Evolutionary conservation across 2,113 vertebrate species (phyloP), one percentile per base, ranked within the genome.

Genomic region (Alethe castanea): DNA sequence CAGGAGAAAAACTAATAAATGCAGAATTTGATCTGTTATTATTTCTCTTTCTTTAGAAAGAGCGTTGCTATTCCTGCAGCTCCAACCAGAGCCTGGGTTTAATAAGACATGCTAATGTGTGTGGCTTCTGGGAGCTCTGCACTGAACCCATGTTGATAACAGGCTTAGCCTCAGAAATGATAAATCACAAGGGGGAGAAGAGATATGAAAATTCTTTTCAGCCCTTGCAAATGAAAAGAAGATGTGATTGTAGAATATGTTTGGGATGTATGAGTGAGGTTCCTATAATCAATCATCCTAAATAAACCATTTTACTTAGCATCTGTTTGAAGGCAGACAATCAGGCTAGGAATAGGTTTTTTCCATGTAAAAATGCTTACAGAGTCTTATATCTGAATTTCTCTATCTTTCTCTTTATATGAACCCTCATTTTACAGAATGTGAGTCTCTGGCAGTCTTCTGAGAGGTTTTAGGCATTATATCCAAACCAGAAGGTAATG

Each of bases 121-220:
- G 96, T 95, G 97, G 97, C 94, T 93, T 96, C 76, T 97, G 89
- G 93, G 96, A 97, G 92, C 96, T 97, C 97, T 96, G 89, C 95
- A 96, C 96, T 94, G 92, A 97, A 97, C 95, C 97, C 71, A 87
- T 97, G 97, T 90, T 97, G 97, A 97, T 97, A 98, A 98, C 96
- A 97, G 95, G 94, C 97, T 98, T 97, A 95, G 88, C 56, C 91
- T 96, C 97, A 86, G 90, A 97, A 95, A 97, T 97, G 97, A 98
- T 98, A 96, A 98, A 98, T 98, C 97, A 97, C 91, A 86, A 54
- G 83, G 65, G 93, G 86, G 61, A 95, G 78, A 95, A 95, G 95
- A 97, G 97, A 97, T 97, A 98, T 93, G 88, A 95, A 97, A 98
- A 97, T 97, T 97, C 96, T 97, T 97, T 97, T 97, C 93, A 98